Percentiles rank a stretch among this genome's conserved stretches.
Evolutionary conservation across 2,888 invertebrate genomes (phyloP).

Genomic region (Megalurothrips usitatus): DNA sequence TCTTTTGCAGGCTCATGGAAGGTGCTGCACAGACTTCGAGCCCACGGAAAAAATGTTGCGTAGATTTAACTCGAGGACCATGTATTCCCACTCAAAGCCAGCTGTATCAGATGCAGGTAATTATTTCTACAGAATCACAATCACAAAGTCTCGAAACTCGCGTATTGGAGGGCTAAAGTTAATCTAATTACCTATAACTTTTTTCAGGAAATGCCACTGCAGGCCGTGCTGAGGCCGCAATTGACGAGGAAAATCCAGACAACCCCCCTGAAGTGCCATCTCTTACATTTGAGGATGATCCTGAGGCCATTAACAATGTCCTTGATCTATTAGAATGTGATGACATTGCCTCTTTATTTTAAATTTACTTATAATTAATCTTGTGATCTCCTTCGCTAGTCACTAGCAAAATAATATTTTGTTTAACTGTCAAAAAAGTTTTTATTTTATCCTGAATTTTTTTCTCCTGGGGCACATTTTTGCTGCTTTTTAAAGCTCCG

Average conservation of each 20-base stretch:
- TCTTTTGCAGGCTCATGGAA: background rate
- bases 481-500: background rate
- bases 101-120: background rate
- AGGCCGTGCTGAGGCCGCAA: too few species aligned
- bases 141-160: too few species aligned
- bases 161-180: too few species aligned
- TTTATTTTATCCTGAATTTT: background rate
- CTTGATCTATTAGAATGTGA: background rate
- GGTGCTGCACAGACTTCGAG: background rate
- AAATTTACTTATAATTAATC: background rate
- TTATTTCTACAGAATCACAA: too few species aligned
- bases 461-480: background rate
- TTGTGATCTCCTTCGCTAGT: background rate
- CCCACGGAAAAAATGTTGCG: background rate
- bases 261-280: background rate
- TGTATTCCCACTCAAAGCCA: background rate
- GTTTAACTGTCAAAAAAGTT: background rate
- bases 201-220: too few species aligned
- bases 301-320: background rate
- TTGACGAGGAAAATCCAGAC: background rate
- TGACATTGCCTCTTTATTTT: background rate
- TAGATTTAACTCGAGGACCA: background rate
- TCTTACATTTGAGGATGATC: background rate
- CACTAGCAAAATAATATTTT: background rate
- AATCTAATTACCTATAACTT: too few species aligned